Base-by-base conservation (phyloP, 2,888 invertebrate genomes). In the Drosophila buzzatii region DNA sequence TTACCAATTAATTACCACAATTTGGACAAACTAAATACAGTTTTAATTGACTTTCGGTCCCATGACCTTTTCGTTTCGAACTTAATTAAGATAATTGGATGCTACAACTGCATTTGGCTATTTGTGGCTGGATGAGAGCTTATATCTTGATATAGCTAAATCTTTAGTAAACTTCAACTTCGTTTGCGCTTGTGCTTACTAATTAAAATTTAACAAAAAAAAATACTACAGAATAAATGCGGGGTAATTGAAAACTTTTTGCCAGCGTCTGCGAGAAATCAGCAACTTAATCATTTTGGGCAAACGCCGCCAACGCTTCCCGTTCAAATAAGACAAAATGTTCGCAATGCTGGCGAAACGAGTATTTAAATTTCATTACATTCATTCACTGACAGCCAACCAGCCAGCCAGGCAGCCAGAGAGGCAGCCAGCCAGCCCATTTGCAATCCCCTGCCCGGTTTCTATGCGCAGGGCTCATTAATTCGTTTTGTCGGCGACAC, bases 201-300 rank as follows among this genome's bases (percentile, higher is more conserved):
- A 86, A 86, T 86, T 86, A 90, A 85, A 86, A 90, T 88, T 85
- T 70, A 76, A 83, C 79, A 90, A 90, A 79, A 85, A 27, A 27
- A 27, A 27, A 27, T 27, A 27, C 27, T 27, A 27, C 27, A 27
- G 6, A 85, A 88, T 76, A 90, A 85, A 88, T 88, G 90, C 73
- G 75, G 58, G 82, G 86, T 86, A 90, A 86, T 90, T 88, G 86
- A 85, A 90, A 86, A 90, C 89, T 90, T 80, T 76, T 74, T 70
- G 61, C 57, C 52, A 70, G 65, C 73, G 69, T 78, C 81, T 74
- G 80, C 83, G 55, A 73, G 74, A 72, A 82, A 81, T 81, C 83
- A 69, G 83, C 80, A 81, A 82, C 81, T 81, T 81, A 81, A 81
- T 81, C 74, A 81, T 80, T 76, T 76, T 45, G 69, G 58, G 39